Base-by-base conservation (phyloP, 1,140 invertebrate species). In the Ylistrum balloti region DNA sequence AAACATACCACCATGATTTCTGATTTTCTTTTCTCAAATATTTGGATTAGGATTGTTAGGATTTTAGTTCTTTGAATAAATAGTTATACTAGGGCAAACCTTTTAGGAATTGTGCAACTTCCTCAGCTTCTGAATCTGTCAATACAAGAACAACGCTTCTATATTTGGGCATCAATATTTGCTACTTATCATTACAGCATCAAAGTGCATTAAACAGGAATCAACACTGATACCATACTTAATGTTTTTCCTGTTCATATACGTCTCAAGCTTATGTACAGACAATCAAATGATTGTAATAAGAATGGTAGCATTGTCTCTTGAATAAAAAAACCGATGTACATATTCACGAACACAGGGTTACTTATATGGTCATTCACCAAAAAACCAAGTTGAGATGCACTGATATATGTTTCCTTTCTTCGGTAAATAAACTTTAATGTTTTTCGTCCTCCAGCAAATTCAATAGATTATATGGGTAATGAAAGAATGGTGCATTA, bases 171-270 rank as follows among this genome's bases (percentile, higher is more conserved):
- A 74, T n/a, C 1, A 74, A 74, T 74, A 74, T 74, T 74, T 74
- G n/a, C 56, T 74, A 28, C n/a, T 74, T 74, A 74, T 74, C 35
- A 74, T 74, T 74, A 74, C 56, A 74, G 28, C 56, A 74, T 74
- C 56, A 74, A 74, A 74, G 56, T 28, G 20, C 28, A 28, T 74
- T 74, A 28, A 3, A 74, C 56, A 74, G 56, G 56, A 74, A 74
- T 74, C 56, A 74, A 74, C 56, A 74, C 5, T 74, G 1, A 28
- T 74, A 74, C 56, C 56, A 11, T n/a, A 74, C 56, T n/a, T 28
- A 74, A 28, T 28, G 56, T n/a, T 13, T 74, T 74, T 11, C 28
- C 56, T 74, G 13, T 74, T 28, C 56, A 45, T 45, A 45, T 17
- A 45, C 20, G 41, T 45, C 41, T 13, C 17, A 45, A 13, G 17